Conservation (phyloP, 1,140 invertebrate genomes). For the Drosophila nigrodunni region DNA sequence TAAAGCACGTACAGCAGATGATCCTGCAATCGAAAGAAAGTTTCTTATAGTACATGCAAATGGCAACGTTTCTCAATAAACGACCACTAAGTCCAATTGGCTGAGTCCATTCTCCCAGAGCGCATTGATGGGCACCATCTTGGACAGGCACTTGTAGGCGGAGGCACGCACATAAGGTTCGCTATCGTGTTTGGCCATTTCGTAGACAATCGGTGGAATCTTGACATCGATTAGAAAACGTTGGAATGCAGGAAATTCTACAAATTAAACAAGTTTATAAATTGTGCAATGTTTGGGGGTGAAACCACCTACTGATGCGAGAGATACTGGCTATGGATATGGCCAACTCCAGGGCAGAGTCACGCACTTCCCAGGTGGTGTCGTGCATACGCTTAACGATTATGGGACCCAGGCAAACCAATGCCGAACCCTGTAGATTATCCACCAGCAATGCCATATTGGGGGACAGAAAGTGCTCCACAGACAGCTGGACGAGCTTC, state of each 20-base stretch:
- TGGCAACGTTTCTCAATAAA: not conserved
- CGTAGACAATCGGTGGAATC: constrained; percentile 87
- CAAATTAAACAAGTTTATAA: constrained; percentile 22
- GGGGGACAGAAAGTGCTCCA: constrained; percentile 90
- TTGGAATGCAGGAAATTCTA: constrained; percentile 92
- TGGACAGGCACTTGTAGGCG: constrained; percentile 88
- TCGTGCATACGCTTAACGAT: constrained; percentile 90
- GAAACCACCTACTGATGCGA: constrained; percentile 87
- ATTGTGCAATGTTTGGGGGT: constrained; percentile 50
- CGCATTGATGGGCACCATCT: constrained; percentile 87
- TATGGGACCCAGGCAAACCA: constrained; percentile 88
- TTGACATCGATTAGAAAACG: constrained; percentile 88
- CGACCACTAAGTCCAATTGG: constrained; percentile 87
- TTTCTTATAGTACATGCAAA: constrained; percentile 6
- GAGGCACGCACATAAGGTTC: constrained; percentile 91
- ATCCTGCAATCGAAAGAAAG: constrained; percentile 85
- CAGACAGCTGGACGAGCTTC: constrained; percentile 88
- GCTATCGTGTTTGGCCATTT: constrained; percentile 88
- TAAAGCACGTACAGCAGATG: constrained; percentile 87
- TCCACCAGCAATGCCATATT: constrained; percentile 90
- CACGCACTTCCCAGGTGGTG: constrained; percentile 90
- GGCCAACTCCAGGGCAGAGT: constrained; percentile 90
- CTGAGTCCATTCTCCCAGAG: constrained; percentile 88
- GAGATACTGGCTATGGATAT: constrained; percentile 89
- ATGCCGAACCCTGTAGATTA: constrained; percentile 87